Evolutionary conservation across 2,888 invertebrate species (phyloP), one percentile per base, ranked within the genome.

Genomic region (Scaptomyza tumidula): DNA sequence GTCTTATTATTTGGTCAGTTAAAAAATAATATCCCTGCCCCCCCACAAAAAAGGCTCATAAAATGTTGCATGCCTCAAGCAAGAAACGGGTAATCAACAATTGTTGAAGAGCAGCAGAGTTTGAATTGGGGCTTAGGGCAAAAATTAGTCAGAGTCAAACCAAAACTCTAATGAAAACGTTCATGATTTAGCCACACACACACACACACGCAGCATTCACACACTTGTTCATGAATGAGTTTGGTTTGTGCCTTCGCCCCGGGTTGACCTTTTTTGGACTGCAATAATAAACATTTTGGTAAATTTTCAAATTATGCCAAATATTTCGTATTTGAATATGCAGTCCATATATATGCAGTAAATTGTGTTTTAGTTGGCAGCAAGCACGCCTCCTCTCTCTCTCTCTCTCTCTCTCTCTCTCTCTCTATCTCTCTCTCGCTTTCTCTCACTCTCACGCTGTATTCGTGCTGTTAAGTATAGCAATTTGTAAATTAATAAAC

Each of bases 401-500:
- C 16, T 10, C 39, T 14, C 3, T 39, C 37, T 2, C 37, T 37
- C 37, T 14, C 37, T 6, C 14, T 2, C 37, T 14, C 37, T 6
- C 6, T 0, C 14, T 37, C 37, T 14, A n/a, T 6, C 39, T 9
- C 16, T 10, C 39, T 14, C 3, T 39, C 37, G 0, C 37, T 37
- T n/a, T 14, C 37, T 6, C 14, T 2, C 37, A 6, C 37, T 6
- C 6, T 0, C 14, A 14, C 37, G 7, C 13, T 37, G 13, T n/a
- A 0, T 39, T 7, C 27, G n/a, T 43, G 44, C 60, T 35, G 64
- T 65, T 75, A 63, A 75, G 62, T 68, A 61, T 64, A 65, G 67
- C 71, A 78, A 79, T 75, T 79, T 79, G 83, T 82, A 65, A 79
- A 79, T 82, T 82, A 79, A 79, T 82, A 79, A 79, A 79, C 79